These are phyloP conservation scores for Bettongia penicillata DNA, from an alignment of 2,113 vertebrate genomes.

Conservation along the genomic window DNA sequence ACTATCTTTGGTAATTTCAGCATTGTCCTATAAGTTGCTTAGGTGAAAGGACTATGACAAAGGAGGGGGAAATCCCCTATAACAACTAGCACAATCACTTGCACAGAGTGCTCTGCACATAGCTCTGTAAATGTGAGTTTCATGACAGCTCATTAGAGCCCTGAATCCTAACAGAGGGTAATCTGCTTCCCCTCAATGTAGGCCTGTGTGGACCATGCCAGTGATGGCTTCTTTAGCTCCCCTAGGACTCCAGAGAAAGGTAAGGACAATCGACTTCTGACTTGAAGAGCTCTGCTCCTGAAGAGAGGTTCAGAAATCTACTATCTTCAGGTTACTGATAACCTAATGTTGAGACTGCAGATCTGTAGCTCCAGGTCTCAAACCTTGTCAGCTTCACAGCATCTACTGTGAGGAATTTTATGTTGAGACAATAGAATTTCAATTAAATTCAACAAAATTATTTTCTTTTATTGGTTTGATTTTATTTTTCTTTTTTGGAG, in stretches of 20 bases:
- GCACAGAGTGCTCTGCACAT: not conserved
- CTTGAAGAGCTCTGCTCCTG: too few relatives aligned
- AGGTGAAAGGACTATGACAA: too few relatives aligned
- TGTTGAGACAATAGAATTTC: not conserved
- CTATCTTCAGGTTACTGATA: too few relatives aligned
- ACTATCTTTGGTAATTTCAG: too few relatives aligned
- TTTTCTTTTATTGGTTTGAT: constrained; percentile 43
- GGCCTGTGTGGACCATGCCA: not conserved
- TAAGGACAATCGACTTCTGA: too few relatives aligned
- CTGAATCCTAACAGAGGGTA: not conserved
- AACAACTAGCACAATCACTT: not conserved
- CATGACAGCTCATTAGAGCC: not conserved
- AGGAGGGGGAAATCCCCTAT: not conserved
- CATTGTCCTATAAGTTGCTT: too few relatives aligned
- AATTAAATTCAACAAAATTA: constrained; percentile 25
- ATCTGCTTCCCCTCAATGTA: not conserved
- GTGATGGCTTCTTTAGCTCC: too few relatives aligned
- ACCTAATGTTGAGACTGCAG: too few relatives aligned
- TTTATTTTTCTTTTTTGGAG: constrained; percentile 41
- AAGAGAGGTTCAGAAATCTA: too few relatives aligned
- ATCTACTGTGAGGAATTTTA: not conserved
- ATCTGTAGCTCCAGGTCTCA: too few relatives aligned
- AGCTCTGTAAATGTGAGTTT: not conserved
- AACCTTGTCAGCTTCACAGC: not conserved
- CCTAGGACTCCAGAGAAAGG: not conserved